Percentiles rank a stretch among this genome's conserved stretches.
These are phyloP conservation scores for Drosophila lutescens DNA, from an alignment of 2,888 invertebrate genomes.

Conservation along the genomic window DNA sequence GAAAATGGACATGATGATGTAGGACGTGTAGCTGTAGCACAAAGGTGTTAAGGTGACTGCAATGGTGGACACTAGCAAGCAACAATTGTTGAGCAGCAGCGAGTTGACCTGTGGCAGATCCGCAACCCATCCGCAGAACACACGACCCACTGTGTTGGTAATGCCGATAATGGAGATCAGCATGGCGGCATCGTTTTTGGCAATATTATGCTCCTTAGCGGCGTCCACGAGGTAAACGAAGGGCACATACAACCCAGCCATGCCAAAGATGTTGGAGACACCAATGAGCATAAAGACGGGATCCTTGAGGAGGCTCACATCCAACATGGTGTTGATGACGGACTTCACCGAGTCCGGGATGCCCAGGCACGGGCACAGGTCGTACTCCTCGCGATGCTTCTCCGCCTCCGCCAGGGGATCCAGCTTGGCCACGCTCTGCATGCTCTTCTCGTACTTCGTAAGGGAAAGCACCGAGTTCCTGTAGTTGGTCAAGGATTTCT, in stretches of 20 bases:
- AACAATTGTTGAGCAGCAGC: slow-evolving; percentile 95
- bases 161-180: slow-evolving; percentile 89
- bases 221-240: slow-evolving; percentile 97
- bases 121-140: slow-evolving; percentile 94
- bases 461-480: slow-evolving; percentile 96
- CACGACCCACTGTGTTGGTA: slow-evolving; percentile 96
- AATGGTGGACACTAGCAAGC: slow-evolving; percentile 94
- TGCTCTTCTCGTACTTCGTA: slow-evolving; percentile 88
- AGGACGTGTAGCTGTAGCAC: slow-evolving; percentile 90
- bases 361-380: slow-evolving; percentile 91
- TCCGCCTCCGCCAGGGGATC: slow-evolving; percentile 85
- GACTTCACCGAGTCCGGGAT: slow-evolving; percentile 92
- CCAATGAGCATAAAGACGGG: slow-evolving; percentile 96
- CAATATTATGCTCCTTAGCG: slow-evolving; percentile 89
- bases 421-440: slow-evolving; percentile 86
- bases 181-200: slow-evolving; percentile 87
- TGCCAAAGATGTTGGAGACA: slow-evolving; percentile 97
- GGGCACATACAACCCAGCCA: slow-evolving; percentile 98
- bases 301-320: slow-evolving; percentile 93
- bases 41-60: slow-evolving; percentile 93
- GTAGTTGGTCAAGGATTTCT: slow-evolving; percentile 95
- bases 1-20: slow-evolving; percentile 92
- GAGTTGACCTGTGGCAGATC: slow-evolving; percentile 97
- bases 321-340: slow-evolving; percentile 95
- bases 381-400: slow-evolving; percentile 87